Conservation (phyloP, 2,113 vertebrate species). For the Pleuronectes platessa region DNA sequence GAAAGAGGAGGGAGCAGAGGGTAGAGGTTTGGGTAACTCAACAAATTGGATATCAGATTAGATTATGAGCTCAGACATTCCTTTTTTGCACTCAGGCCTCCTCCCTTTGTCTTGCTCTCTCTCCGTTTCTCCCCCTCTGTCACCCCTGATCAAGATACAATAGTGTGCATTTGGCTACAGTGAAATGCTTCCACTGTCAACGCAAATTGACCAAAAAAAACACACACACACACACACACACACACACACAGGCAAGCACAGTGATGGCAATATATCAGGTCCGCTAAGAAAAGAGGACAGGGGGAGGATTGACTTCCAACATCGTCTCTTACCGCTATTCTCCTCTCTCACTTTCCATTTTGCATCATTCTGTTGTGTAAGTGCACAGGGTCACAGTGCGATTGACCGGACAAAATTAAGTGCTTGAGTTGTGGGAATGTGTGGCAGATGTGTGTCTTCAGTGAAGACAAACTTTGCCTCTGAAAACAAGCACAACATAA, state of each 20-base stretch:
- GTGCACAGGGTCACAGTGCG: constrained; percentile 2
- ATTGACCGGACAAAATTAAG: constrained; percentile 8
- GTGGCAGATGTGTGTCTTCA: neutral
- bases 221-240: neutral
- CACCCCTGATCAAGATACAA: constrained; percentile 55
- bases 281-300: constrained; percentile 9
- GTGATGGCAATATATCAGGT: neutral
- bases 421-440: constrained; percentile 1
- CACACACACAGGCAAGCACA: constrained; percentile 4
- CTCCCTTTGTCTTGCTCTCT: constrained; percentile 37
- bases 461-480: neutral
- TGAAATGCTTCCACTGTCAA: constrained; percentile 41
- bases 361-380: constrained; percentile 3
- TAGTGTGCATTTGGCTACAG: constrained; percentile 36
- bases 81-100: constrained; percentile 52
- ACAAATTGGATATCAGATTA: constrained; percentile 67
- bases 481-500: constrained; percentile 6
- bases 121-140: constrained; percentile 16
- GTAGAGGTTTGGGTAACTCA: constrained; percentile 21
- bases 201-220: constrained; percentile 22
- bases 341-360: constrained; percentile 30
- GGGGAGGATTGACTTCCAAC: constrained; percentile 37
- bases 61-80: constrained; percentile 58
- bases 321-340: neutral
- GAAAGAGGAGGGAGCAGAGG: constrained; percentile 12